Percentiles rank a stretch among this genome's conserved stretches.
Evolutionary conservation across 2,113 vertebrate species (phyloP).

Genomic region (Cariama cristata): DNA sequence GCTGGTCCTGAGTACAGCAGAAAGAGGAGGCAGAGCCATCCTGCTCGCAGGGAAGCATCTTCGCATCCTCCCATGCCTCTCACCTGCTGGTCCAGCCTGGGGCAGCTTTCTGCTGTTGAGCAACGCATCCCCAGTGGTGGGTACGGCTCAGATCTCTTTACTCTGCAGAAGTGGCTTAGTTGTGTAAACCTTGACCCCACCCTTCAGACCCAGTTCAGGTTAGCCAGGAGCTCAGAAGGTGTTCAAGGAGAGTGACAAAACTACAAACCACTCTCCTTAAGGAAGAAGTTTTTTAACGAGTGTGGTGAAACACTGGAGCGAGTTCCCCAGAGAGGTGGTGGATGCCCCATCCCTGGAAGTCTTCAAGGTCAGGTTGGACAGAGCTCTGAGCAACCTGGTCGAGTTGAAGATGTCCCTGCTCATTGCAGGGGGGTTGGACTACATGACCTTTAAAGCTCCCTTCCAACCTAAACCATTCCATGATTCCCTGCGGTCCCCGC

Average conservation of each 20-base stretch:
- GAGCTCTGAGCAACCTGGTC: accelerated
- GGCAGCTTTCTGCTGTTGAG: neutral
- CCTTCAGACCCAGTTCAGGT: neutral
- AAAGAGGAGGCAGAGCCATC: neutral
- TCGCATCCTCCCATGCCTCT: neutral
- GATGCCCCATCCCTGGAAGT: neutral
- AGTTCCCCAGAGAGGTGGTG: neutral
- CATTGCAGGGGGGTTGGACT: accelerated
- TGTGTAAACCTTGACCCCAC: neutral
- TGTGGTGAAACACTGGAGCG: accelerated
- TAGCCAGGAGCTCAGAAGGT: neutral
- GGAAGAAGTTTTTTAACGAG: neutral
- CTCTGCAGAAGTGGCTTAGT: neutral
- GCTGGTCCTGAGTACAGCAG: neutral
- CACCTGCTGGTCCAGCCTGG: neutral
- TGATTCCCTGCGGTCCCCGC: neutral
- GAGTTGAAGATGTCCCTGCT: accelerated
- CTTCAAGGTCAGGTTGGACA: accelerated
- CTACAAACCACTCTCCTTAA: too few species aligned
- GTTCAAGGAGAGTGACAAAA: neutral
- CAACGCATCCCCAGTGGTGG: accelerated
- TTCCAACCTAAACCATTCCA: neutral
- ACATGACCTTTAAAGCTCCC: accelerated
- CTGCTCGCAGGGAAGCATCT: neutral
- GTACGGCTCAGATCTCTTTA: neutral